Base-by-base conservation (phyloP, 2,113 vertebrate species). In the Apeltes quadracus region DNA sequence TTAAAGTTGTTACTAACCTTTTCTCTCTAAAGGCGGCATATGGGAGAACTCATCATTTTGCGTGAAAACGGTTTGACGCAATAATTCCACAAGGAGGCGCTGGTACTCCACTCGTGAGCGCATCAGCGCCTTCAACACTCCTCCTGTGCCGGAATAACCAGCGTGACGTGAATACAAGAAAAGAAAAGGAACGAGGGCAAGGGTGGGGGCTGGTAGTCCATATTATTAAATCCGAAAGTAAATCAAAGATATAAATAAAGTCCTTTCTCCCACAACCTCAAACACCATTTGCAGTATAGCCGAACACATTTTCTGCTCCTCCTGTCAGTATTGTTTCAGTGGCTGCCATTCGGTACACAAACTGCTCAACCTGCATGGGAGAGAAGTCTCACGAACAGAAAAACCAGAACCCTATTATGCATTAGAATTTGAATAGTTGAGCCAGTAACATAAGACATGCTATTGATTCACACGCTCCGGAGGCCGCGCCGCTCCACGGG, bases 401-500 rank as follows among this genome's bases (percentile, higher is more conserved):
- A 20, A 29, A 5, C 5, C 10, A 38, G 27, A 63, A 10, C 2
- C 1, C 16, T 27, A 39, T 32, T 32, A 20, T 27, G 41, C 22
- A 27, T 54, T 32, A 0, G 1, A 62, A 70, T 66, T 29, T n/a
- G 56, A 84, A 66, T 61, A 78, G 70, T 87, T 75, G 72, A 54
- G 68, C 34, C 61, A 63, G 81, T 79, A 89, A 88, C 88, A 64
- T 75, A 75, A 90, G 79, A 81, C 75, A n/a, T 11, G 72, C 73
- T 86, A 86, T 78, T 79, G 82, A 90, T 91, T 90, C 90, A 83
- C 83, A 87, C n/a, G n/a, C n/a, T n/a, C n/a, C n/a, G n/a, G 76
- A 69, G 83, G 41, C 77, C 53, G 75, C 48, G 72, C 76, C 72
- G 85, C 72, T 83, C 74, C 82, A 51, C 38, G 78, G 64, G 81